Base-by-base conservation (phyloP, 2,888 invertebrate genomes). In the Netelia fuscicornis region DNA sequence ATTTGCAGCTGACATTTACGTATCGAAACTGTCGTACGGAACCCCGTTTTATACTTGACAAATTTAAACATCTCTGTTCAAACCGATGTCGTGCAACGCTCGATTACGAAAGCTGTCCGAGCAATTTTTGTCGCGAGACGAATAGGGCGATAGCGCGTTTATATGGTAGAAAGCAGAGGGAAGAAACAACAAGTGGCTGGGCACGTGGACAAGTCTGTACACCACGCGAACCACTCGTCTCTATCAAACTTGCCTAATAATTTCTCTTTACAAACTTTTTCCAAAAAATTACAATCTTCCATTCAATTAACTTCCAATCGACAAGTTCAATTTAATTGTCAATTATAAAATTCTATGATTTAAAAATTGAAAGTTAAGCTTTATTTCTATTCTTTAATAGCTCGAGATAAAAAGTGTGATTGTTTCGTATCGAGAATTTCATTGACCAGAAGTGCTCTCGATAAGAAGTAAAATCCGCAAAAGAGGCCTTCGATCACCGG, bases 151-250 rank as follows among this genome's bases (percentile, higher is more conserved):
- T 13, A 54, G 58, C 8, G 58, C 20, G 58, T 20, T 17, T 58
- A 23, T 20, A 6, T 23, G 2, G 58, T 58, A 5, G 58, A 8
- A 13, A 13, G 0, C 58, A 23, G 58, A 20, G 9, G 58, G 58
- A 58, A 20, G 58, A 58, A 58, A 58, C 58, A 58, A 58, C 58
- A 58, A 58, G 58, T 58, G 58, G 58, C 58, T 58, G 20, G 30
- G 11, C 48, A 48, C 20, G 58, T 17, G 17, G 58, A 58, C 48
- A 58, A 58, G 8, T 23, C 9, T 20, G 20, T 48, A 13, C 48
- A 48, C 1, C 48, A 0, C 48, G 48, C 48, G 13, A 48, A 48
- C 2, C 48, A 9, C 48, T 48, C 48, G 10, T 48, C 48, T 2
- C 5, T 5, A 30, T 5, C 5, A 30, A 30, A 48, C 13, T 48